Evolutionary conservation across 2,888 invertebrate genomes (phyloP).

Genomic region (Chloroclystis v-ata): DNA sequence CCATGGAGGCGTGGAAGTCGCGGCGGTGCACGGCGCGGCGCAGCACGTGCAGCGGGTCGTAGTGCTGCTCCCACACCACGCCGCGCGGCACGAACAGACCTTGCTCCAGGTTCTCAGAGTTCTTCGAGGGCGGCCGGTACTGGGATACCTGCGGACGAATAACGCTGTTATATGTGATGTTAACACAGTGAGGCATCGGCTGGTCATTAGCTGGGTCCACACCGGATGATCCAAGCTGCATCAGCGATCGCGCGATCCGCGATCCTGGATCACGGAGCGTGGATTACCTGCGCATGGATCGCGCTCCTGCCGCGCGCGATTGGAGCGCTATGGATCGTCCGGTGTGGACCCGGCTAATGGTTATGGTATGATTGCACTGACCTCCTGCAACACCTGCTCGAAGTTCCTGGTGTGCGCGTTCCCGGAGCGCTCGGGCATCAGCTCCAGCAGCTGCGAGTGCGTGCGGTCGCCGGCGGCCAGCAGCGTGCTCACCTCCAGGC

Average conservation of each 20-base stretch:
- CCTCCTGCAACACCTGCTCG: constrained; percentile 89
- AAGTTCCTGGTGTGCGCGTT: constrained; percentile 93
- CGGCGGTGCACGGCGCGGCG: constrained; percentile 93
- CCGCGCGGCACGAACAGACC: constrained; percentile 92
- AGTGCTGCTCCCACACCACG: constrained; percentile 93
- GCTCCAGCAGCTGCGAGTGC: constrained; percentile 95
- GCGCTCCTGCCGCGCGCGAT: too few relatives aligned
- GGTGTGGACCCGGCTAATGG: too few relatives aligned
- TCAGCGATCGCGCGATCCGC: too few relatives aligned
- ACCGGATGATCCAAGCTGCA: too few relatives aligned
- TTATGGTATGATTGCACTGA: constrained; percentile 33
- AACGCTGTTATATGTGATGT: neutral
- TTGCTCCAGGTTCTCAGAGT: constrained; percentile 89
- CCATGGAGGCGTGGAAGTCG: constrained; percentile 96
- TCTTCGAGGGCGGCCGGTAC: constrained; percentile 87
- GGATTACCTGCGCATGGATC: too few relatives aligned
- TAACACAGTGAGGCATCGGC: neutral
- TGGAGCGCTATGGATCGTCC: too few relatives aligned
- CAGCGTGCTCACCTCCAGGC: constrained; percentile 94
- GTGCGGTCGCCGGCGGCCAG: constrained; percentile 96
- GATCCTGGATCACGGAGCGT: too few relatives aligned
- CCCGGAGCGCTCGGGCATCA: constrained; percentile 98
- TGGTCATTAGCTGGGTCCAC: too few relatives aligned
- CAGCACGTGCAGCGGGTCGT: constrained; percentile 95
- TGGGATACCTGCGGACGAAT: constrained; percentile 82